phyloP scores from a whole-genome alignment of 1,140 invertebrate species.

The Bombus balteatus region DNA sequence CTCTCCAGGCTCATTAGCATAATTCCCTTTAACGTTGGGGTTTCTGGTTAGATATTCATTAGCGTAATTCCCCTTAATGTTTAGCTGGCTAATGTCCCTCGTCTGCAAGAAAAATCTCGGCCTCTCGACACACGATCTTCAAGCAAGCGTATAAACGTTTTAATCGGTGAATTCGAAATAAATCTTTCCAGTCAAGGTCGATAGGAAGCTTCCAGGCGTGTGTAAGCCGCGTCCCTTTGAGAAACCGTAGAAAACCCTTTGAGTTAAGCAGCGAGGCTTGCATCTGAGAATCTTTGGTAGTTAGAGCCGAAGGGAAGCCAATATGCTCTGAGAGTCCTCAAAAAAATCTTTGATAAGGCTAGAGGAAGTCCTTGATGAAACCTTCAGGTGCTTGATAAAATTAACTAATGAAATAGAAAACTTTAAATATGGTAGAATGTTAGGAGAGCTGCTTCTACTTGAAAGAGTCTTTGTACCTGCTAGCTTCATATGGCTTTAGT shows the following conservation, averaged over 20 bases:
- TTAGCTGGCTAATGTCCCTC: slow-evolving; percentile 30
- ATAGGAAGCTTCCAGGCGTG: background rate
- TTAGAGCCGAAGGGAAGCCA: background rate
- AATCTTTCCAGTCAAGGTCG: background rate
- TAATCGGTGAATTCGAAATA: background rate
- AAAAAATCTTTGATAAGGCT: background rate
- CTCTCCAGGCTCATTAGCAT: slow-evolving; percentile 33
- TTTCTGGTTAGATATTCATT: slow-evolving; percentile 46
- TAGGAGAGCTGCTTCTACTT: background rate
- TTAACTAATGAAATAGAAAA: background rate
- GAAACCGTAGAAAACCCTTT: background rate
- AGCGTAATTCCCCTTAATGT: slow-evolving; percentile 44
- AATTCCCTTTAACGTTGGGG: slow-evolving; percentile 38
- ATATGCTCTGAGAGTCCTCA: background rate
- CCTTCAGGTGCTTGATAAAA: background rate
- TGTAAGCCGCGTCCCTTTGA: background rate
- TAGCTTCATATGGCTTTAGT: background rate
- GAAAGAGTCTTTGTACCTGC: background rate
- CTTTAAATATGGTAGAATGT: background rate
- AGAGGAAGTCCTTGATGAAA: background rate
- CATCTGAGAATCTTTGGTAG: background rate
- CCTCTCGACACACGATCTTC: slow-evolving; percentile 3
- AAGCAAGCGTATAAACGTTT: background rate
- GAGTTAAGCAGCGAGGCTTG: background rate
- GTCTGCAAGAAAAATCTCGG: slow-evolving; percentile 4